Base-by-base conservation (phyloP, 1,140 invertebrate genomes). In the Papilio polyxenes region DNA sequence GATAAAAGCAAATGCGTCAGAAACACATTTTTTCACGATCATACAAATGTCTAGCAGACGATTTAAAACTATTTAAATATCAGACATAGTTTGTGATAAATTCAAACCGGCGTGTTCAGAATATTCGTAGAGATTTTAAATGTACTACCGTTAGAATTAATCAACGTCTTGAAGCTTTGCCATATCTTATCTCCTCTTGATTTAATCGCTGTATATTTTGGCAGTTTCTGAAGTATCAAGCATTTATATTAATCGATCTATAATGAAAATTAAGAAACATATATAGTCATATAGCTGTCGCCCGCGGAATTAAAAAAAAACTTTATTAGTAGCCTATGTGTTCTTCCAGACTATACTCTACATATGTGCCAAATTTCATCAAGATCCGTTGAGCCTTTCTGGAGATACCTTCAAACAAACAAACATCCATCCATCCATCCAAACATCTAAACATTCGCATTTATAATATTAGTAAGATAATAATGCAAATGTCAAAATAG, bases 161-260 rank as follows among this genome's bases (percentile, higher is more conserved):
- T 72, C 65, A 72, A 72, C 62, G 62, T 65, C 62, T 65, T 65
- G 62, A 65, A 65, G 11, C 23, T 65, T 65, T 65, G 62, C 62
- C 62, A 31, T 65, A 65, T 65, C 62, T 37, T 65, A 65, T 72
- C 31, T 31, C 62, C 31, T 72, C 65, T 72, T 37, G 31, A 72
- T 72, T 37, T 72, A 72, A 65, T 11, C 23, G 7, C n/a, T 3
- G 13, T 65, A 31, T 65, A 65, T 65, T 65, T 65, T 65, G 23
- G 23, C 10, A 65, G 62, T 37, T 31, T 31, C 23, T 13, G 20
- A 65, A 65, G 9, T 65, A 31, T 31, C 31, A 65, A 65, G 23
- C 13, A 65, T 65, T 13, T 9, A 17, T 7, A 31, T 10, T 20
- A 11, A 3, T 10, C 62, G 31, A 11, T 53, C 10, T 13, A 20